phyloP scores from a whole-genome alignment of 2,888 invertebrate species.

The Euspilapteryx auroguttella region DNA sequence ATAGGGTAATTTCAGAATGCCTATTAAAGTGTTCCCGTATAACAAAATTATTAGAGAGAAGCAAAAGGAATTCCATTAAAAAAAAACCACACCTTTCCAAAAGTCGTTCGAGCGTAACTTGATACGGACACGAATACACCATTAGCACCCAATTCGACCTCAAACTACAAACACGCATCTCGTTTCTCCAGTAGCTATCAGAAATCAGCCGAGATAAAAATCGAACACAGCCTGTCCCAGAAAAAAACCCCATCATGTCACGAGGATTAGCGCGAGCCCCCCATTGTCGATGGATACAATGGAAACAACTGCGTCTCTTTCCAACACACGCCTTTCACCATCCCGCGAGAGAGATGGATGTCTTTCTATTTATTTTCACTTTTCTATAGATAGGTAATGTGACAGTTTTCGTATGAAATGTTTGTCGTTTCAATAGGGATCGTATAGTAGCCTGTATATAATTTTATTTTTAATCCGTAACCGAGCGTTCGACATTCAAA shows the following conservation, averaged over 20 bases:
- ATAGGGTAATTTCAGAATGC: too few species aligned
- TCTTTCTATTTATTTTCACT: conserved; percentile 46
- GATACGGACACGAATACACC: too few species aligned
- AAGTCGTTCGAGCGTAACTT: too few species aligned
- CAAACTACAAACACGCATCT: too few species aligned
- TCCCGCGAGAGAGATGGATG: conserved; percentile 24
- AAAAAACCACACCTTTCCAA: too few species aligned
- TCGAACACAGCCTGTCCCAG: conserved; percentile 16
- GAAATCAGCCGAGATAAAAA: conserved; percentile 36
- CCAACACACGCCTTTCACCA: conserved; percentile 13
- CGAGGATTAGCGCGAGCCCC: conserved; percentile 42
- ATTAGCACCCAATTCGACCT: too few species aligned
- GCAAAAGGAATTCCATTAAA: too few species aligned
- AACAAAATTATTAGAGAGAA: too few species aligned
- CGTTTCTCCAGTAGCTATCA: conserved; percentile 24
- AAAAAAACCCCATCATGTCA: conserved; percentile 42
- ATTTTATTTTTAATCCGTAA: too few species aligned
- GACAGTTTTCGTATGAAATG: conserved; percentile 54
- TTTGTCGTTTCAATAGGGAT: conserved; percentile 43
- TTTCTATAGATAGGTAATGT: conserved; percentile 45
- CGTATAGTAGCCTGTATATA: too few species aligned
- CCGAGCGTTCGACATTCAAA: too few species aligned
- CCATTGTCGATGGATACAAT: conserved; percentile 48
- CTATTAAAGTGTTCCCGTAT: too few species aligned
- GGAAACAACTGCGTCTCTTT: conserved; percentile 38